Evolutionary conservation across 2,888 invertebrate genomes (phyloP), one percentile per base, ranked within the genome.

Genomic region (Habroteleia sp.): DNA sequence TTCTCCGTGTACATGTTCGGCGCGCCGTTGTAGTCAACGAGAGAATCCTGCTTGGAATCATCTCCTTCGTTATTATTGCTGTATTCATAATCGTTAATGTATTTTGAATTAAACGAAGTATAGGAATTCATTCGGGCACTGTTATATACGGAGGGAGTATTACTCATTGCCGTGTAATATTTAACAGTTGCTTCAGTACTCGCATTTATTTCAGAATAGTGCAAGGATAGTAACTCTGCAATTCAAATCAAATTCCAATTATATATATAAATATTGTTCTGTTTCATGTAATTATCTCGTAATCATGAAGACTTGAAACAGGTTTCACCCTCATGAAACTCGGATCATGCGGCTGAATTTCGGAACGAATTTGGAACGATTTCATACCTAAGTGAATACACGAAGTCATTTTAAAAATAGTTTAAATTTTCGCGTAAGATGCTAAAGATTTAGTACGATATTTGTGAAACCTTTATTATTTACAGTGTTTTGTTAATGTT

Each of bases 161-260:
- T 82, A 62, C 85, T 83, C 80, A 85, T 84, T 66, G 85, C 77
- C 73, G 80, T 82, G 77, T 86, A 86, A 44, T 85, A 88, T 76
- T 87, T 86, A 31, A 85, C 84, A 1, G 84, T 76, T 16, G 78
- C 72, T 42, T 82, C 81, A 33, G 71, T 78, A 48, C 80, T 78
- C 4, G 81, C 31, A 58, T 82, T 86, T 35, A 86, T 83, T 60
- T 86, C 79, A 2, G 88, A 84, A 62, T 88, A 89, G 72, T 88
- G 87, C 6, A 89, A 74, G 2, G 87, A 84, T 2, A 86, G 75
- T 50, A 87, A 82, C 68, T 88, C 88, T 84, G 78, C 14, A 54
- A 82, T 78, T n/a, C n/a, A 10, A 77, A 79, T 11, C 69, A 80
- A 44, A 79, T n/a, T n/a, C n/a, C n/a, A n/a, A n/a, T n/a, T n/a